Conservation (phyloP, 2,113 vertebrate genomes). For the Chrysemys picta region DNA sequence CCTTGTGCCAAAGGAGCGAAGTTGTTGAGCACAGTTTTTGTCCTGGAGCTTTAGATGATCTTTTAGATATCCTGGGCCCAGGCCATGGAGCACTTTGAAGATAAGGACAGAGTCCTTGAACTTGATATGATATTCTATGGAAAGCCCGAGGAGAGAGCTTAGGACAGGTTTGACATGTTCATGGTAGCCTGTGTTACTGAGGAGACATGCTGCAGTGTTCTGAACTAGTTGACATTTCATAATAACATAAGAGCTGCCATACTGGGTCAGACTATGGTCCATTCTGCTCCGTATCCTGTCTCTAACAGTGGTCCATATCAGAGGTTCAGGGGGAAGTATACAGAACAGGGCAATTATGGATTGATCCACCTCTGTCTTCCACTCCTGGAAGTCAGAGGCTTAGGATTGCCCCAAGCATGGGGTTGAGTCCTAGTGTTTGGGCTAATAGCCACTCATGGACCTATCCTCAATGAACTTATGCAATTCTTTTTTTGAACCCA, state of each 20-base stretch:
- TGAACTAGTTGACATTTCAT: neutral
- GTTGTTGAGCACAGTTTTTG: neutral
- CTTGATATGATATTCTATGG: no score
- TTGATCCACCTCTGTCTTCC: neutral
- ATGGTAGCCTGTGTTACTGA: neutral
- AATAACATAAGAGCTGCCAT: neutral
- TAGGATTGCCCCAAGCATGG: neutral
- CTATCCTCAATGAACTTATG: neutral
- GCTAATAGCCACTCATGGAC: neutral
- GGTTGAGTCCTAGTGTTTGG: neutral
- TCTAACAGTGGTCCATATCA: neutral
- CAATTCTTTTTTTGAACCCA: neutral
- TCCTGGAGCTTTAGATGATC: neutral
- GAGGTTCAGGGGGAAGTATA: neutral
- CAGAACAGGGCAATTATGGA: neutral
- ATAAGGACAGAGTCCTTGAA: no score
- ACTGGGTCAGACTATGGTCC: neutral
- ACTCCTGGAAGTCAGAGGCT: neutral
- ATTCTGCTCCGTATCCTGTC: neutral
- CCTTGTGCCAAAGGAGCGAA: neutral
- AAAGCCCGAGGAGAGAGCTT: no score
- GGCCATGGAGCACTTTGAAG: no score
- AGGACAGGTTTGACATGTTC: no score
- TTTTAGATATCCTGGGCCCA: neutral
- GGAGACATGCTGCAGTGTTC: neutral